These are phyloP conservation scores for Caenorhabditis sp. DNA, from an alignment of 2,888 invertebrate species.

Conservation along the genomic window DNA sequence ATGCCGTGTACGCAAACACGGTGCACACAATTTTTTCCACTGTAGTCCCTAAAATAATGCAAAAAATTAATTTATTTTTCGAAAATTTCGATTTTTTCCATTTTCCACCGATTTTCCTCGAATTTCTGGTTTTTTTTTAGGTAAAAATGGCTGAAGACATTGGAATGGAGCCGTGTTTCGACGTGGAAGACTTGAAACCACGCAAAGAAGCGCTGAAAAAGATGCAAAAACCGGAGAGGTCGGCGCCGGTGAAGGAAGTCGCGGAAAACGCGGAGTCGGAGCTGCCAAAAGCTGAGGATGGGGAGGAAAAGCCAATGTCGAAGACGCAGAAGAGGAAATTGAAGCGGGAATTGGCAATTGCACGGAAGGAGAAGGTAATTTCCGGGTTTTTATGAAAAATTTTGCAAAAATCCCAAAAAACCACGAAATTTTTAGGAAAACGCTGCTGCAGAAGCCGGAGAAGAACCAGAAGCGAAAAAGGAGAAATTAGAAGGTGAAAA, in stretches of 20 bases:
- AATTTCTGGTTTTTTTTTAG: too few relatives aligned
- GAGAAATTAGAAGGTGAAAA: not conserved
- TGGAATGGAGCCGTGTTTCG: slow-evolving; percentile 69
- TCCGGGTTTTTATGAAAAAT: too few relatives aligned
- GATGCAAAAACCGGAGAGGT: slow-evolving; percentile 42
- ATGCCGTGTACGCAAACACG: slow-evolving; percentile 3
- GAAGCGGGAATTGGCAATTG: slow-evolving; percentile 38
- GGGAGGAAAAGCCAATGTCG: slow-evolving; percentile 47
- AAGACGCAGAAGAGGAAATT: slow-evolving; percentile 50
- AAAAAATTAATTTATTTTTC: slow-evolving; percentile 6
- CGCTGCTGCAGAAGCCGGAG: not conserved
- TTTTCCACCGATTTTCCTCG: slow-evolving; percentile 18
- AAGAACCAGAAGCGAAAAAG: slow-evolving; percentile 34
- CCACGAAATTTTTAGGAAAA: slow-evolving; percentile 1
- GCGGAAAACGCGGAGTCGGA: slow-evolving; percentile 9
- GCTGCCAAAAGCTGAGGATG: not conserved
- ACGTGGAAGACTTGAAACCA: slow-evolving; percentile 54
- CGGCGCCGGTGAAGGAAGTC: slow-evolving; percentile 34
- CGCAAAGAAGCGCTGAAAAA: slow-evolving; percentile 62
- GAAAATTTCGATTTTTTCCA: not conserved
- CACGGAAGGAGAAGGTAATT: slow-evolving; percentile 38
- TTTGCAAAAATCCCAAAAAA: too few relatives aligned
- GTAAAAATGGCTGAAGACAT: slow-evolving; percentile 67
- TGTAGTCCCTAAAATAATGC: not conserved
- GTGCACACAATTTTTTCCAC: slow-evolving; percentile 5